phyloP scores from a whole-genome alignment of 2,888 invertebrate genomes.

The Bombylius discolor region DNA sequence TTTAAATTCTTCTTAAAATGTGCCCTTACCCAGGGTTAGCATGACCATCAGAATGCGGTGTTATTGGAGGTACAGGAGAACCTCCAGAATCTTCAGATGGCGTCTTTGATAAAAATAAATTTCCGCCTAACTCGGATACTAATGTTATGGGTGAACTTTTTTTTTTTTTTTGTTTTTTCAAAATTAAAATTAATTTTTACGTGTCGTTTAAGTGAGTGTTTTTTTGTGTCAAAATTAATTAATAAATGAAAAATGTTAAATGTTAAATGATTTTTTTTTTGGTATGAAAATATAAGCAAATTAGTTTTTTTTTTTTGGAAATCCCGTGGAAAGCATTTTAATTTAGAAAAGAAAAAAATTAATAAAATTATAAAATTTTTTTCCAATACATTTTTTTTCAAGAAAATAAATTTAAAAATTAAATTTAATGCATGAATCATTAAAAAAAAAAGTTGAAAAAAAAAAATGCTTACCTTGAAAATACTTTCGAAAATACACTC shows the following conservation, averaged over 20 bases:
- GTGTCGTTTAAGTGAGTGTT: neutral
- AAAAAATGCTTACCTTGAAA: constrained; percentile 55
- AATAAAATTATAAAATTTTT: neutral
- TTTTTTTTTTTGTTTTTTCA: neutral
- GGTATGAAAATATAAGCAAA: neutral
- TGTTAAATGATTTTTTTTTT: neutral
- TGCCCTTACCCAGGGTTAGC: constrained; percentile 37
- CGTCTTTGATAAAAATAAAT: constrained; percentile 83
- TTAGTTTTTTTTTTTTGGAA: constrained; percentile 1
- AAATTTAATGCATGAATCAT: neutral
- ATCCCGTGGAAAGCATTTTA: constrained; percentile 10
- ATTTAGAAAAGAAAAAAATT: constrained; percentile 8
- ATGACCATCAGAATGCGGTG: constrained; percentile 46
- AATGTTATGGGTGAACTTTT: constrained; percentile 81
- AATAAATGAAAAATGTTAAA: constrained; percentile 2
- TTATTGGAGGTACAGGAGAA: constrained; percentile 50
- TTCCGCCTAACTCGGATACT: constrained; percentile 88
- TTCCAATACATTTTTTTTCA: neutral
- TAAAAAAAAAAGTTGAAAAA: neutral
- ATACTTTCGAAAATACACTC: constrained; percentile 83
- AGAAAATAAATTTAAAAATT: too few relatives aligned
- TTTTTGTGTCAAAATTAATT: constrained; percentile 3
- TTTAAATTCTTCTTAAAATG: neutral
- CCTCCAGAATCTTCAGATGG: constrained; percentile 78
- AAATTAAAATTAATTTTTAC: constrained; percentile 3